phyloP scores from a whole-genome alignment of 1,140 invertebrate species.

The Octopus sinensis region DNA sequence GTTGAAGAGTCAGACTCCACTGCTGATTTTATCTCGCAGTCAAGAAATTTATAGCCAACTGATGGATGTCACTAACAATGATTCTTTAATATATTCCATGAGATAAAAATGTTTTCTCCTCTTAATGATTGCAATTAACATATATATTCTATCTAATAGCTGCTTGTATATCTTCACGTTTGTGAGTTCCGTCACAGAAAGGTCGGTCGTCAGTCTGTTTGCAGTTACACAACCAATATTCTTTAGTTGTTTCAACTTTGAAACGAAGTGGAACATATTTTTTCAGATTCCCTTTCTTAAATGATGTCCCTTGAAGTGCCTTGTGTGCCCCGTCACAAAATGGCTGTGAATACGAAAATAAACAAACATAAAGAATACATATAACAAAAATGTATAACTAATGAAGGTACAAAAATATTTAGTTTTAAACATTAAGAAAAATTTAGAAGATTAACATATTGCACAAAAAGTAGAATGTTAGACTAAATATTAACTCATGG shows the following conservation, averaged over 20 bases:
- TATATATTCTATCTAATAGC: conserved; percentile 27
- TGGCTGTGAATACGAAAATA: conserved; percentile 64
- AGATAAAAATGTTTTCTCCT: too few species aligned
- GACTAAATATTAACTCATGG: neutral
- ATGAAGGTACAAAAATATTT: neutral
- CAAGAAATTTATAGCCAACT: too few species aligned
- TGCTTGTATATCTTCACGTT: conserved; percentile 67
- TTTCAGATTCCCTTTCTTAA: conserved; percentile 58
- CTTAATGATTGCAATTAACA: too few species aligned
- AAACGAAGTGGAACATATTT: conserved; percentile 73
- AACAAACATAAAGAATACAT: conserved; percentile 17
- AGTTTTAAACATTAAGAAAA: neutral
- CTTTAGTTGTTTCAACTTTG: conserved; percentile 80
- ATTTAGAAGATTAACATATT: neutral
- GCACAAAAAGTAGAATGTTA: neutral
- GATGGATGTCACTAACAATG: too few species aligned
- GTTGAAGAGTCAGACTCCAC: too few species aligned
- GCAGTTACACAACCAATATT: conserved; percentile 97
- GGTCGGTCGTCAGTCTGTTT: conserved; percentile 92
- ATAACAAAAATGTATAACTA: neutral
- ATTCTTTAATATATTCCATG: too few species aligned
- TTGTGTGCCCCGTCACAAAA: conserved; percentile 93
- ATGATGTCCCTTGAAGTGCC: conserved; percentile 61
- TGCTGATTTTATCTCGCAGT: too few species aligned
- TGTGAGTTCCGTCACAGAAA: conserved; percentile 97